These are phyloP conservation scores for Cranoglanis bouderius DNA, from an alignment of 2,113 vertebrate genomes.

Conservation along the genomic window DNA sequence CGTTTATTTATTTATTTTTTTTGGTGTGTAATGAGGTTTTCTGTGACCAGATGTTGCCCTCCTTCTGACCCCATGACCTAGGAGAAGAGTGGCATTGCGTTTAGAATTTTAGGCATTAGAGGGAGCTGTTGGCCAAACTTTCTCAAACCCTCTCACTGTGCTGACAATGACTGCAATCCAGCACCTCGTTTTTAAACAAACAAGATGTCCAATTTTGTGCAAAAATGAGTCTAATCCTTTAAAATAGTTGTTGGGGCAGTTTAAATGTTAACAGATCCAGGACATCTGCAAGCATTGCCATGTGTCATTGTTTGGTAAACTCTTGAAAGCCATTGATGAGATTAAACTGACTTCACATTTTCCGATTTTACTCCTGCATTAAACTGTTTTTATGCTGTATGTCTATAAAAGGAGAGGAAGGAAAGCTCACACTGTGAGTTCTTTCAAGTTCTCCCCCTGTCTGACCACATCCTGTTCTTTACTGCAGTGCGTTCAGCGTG, in stretches of 20 bases:
- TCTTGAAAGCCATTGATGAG: not conserved
- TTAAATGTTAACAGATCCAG: not conserved
- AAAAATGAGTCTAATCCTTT: not conserved
- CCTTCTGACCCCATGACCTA: not conserved
- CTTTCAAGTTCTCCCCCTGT: slow-evolving; percentile 2
- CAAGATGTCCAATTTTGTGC: not conserved
- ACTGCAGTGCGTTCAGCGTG: not conserved
- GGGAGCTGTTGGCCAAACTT: not conserved
- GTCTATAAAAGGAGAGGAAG: slow-evolving; percentile 30
- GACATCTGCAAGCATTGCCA: not conserved
- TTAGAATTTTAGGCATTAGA: not conserved
- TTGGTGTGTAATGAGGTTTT: too few relatives aligned
- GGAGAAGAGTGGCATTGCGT: not conserved
- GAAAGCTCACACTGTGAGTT: not conserved
- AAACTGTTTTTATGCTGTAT: not conserved
- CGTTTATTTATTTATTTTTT: too few relatives aligned
- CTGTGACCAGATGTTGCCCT: not conserved
- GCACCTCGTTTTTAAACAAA: not conserved
- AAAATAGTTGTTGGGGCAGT: not conserved
- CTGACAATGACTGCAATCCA: not conserved
- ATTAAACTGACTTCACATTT: not conserved
- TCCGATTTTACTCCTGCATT: not conserved
- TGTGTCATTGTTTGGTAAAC: not conserved
- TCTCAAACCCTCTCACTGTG: not conserved
- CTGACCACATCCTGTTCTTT: slow-evolving; percentile 10